These are phyloP conservation scores for Homalodisca vitripennis DNA, from an alignment of 1,140 invertebrate genomes.

Conservation along the genomic window DNA sequence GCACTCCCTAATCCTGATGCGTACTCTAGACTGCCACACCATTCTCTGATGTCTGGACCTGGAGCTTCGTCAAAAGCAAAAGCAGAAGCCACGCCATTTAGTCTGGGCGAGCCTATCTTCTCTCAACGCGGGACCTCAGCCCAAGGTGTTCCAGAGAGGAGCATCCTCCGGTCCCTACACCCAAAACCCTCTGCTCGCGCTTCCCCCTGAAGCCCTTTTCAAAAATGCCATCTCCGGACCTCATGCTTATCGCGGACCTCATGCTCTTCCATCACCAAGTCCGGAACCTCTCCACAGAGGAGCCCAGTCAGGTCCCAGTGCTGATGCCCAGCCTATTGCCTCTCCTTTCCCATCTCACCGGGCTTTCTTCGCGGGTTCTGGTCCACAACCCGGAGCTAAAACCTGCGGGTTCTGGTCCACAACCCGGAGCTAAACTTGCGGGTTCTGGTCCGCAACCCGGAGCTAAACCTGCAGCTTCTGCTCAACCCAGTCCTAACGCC, in stretches of 20 bases:
- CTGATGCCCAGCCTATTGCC: background rate
- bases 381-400: too few relatives aligned
- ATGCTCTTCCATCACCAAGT: background rate
- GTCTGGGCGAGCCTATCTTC: too few relatives aligned
- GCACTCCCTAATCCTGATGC: background rate
- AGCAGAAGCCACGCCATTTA: background rate
- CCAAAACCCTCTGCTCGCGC: background rate
- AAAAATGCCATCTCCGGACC: background rate
- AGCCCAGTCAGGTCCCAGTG: background rate
- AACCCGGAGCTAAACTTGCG: too few relatives aligned
- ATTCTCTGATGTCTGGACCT: background rate
- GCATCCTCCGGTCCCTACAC: background rate
- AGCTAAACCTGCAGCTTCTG: too few relatives aligned
- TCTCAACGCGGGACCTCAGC: background rate
- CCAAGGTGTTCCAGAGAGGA: background rate
- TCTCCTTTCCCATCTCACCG: background rate
- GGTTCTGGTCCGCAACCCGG: too few relatives aligned
- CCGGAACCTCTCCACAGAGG: background rate
- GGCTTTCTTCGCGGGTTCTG: too few relatives aligned
- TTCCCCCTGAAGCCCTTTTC: background rate
- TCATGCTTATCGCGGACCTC: too few relatives aligned
- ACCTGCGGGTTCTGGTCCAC: too few relatives aligned
- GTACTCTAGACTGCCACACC: slow-evolving; percentile 12
- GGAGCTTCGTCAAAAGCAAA: background rate
- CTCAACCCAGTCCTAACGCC: too few relatives aligned